phyloP scores from a whole-genome alignment of 2,797 vertebrate genomes.

The Hypotaenidia okinawae region DNA sequence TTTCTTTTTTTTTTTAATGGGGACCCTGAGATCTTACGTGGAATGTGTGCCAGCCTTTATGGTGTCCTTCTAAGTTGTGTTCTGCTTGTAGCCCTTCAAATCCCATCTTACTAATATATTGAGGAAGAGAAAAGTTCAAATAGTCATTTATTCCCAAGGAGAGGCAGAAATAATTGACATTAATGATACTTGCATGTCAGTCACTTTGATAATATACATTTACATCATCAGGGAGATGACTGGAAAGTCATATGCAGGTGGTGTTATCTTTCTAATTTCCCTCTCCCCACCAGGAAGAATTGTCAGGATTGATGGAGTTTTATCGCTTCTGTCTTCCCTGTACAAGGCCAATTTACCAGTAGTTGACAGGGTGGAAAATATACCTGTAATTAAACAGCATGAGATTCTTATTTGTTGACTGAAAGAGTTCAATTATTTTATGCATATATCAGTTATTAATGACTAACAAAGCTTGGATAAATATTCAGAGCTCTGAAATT shows the following conservation, averaged over 20 bases:
- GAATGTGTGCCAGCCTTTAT: neutral
- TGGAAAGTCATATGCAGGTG: conserved; percentile 27
- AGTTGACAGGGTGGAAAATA: conserved; percentile 65
- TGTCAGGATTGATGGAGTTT: conserved; percentile 63
- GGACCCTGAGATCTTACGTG: neutral
- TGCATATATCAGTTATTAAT: conserved; percentile 70
- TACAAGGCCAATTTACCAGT: conserved; percentile 57
- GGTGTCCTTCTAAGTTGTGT: neutral
- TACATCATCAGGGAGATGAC: conserved; percentile 35
- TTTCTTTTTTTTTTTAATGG: neutral
- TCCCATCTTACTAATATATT: neutral
- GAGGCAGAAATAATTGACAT: conserved; percentile 31
- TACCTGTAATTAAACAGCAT: conserved; percentile 67
- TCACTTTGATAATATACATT: conserved; percentile 28
- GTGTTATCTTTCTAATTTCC: conserved; percentile 59
- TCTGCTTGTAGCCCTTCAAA: neutral
- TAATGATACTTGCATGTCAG: conserved; percentile 33
- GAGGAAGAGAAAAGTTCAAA: neutral
- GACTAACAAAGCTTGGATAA: conserved; percentile 57
- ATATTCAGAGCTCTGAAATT: conserved; percentile 48
- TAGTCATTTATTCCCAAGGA: conserved; percentile 8
- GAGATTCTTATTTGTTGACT: conserved; percentile 63
- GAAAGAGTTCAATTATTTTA: conserved; percentile 63
- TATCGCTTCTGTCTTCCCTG: conserved; percentile 47
- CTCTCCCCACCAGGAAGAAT: conserved; percentile 33